These are phyloP conservation scores for Amblyteles armatorius DNA, from an alignment of 2,888 invertebrate species.

Conservation along the genomic window DNA sequence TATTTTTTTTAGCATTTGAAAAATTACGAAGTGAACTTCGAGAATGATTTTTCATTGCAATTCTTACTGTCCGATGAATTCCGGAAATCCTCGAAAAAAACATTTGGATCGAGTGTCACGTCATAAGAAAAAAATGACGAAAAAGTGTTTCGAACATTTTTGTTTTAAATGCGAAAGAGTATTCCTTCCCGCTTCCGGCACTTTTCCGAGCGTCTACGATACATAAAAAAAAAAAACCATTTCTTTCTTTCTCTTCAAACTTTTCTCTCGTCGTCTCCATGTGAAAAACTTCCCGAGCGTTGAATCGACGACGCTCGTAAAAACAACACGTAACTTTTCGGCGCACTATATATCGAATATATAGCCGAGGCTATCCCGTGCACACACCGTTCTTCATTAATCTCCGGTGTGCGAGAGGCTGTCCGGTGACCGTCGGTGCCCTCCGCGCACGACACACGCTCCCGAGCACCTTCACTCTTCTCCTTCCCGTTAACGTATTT, in stretches of 20 bases:
- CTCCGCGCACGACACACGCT: not conserved
- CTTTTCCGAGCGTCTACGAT: slow-evolving; percentile 7
- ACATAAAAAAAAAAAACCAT: not conserved
- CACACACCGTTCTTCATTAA: not conserved
- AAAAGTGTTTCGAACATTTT: too few relatives aligned
- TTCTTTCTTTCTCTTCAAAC: not conserved
- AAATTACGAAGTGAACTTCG: too few relatives aligned
- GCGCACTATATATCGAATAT: not conserved
- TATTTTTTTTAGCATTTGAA: too few relatives aligned
- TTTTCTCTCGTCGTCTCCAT: not conserved
- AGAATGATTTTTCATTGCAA: too few relatives aligned
- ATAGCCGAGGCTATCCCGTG: not conserved
- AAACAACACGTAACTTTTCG: slow-evolving; percentile 8
- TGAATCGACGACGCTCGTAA: too few relatives aligned
- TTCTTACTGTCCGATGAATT: too few relatives aligned
- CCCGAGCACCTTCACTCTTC: slow-evolving; percentile 5
- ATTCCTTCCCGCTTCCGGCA: not conserved
- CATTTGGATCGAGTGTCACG: too few relatives aligned
- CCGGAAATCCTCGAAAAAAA: too few relatives aligned
- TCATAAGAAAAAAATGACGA: too few relatives aligned
- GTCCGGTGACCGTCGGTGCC: not conserved
- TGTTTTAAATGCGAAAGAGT: too few relatives aligned
- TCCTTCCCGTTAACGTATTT: not conserved
- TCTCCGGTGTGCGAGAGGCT: not conserved
- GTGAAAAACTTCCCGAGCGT: not conserved